Evolutionary conservation across 1,140 invertebrate genomes (phyloP), one percentile per base, ranked within the genome.

Genomic region (Halictus rubicundus): DNA sequence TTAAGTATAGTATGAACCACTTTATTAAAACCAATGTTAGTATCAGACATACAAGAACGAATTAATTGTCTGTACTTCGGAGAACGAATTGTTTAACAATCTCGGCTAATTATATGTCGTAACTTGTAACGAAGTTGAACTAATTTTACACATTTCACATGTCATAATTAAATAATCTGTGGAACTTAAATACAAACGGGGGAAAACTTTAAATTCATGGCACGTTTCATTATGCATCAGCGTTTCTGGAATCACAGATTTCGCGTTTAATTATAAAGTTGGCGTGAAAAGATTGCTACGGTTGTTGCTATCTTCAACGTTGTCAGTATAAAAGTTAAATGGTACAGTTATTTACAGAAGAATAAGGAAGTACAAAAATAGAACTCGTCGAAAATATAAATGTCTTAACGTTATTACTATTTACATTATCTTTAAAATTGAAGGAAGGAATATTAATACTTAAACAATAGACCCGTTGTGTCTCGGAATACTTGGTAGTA

Each of bases 281-380:
- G 46, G 59, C 46, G 16, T 5, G 16, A 42, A 16, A 8, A 59
- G 10, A 25, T 39, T 42, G 16, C 25, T 52, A 39, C 23, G 32
- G 10, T 12, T 64, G 7, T 37, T 32, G 46, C 49, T 60, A 64
- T 6, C 60, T 57, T 78, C 23, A 65, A 59, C 49, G 76, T 72
- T 60, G 46, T 42, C 39, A n/a, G 25, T 46, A 78, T 64, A 78
- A 63, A 78, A 63, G n/a, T 46, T 23, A 70, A 32, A 8, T 70
- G 65, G 37, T 23, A 12, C 8, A 37, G 2, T 32, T 66, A 60
- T 52, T 75, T 80, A 66, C 54, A 66, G 10, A 25, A 49, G 39
- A 27, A 59, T 68, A 75, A 23, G 63, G 68, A 80, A 75, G 46
- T 80, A 80, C 27, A 73, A 80, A 80, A 80, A 80, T 80, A 80